phyloP scores from a whole-genome alignment of 2,113 vertebrate species.

The Prochilodus magdalenae region DNA sequence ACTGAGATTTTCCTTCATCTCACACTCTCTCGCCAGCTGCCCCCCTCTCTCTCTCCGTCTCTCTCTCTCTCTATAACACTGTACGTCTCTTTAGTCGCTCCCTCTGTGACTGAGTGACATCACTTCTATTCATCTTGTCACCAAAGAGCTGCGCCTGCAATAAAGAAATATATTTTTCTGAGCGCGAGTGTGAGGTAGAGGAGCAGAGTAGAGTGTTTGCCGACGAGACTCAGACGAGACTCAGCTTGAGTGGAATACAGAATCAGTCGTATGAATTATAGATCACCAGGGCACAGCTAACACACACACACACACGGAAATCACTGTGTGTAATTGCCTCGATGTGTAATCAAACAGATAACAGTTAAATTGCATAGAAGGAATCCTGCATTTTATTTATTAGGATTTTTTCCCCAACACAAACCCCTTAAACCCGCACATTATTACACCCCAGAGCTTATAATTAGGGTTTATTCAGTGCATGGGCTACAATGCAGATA shows the following conservation, averaged over 20 bases:
- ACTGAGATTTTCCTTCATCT: conserved; percentile 23
- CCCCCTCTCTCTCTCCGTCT: background rate
- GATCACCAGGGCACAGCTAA: conserved; percentile 43
- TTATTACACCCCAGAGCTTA: too few species aligned
- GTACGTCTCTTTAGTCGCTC: background rate
- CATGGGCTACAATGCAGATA: too few species aligned
- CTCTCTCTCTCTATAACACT: conserved; percentile 13
- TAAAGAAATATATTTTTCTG: conserved; percentile 10
- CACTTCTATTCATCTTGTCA: conserved; percentile 8
- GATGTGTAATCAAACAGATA: background rate
- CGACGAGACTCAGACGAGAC: conserved; percentile 56
- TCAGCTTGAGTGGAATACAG: conserved; percentile 60
- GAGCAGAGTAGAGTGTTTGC: conserved; percentile 52
- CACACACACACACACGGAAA: conserved; percentile 12
- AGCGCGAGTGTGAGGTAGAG: background rate
- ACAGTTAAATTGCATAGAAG: background rate
- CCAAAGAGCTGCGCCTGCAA: background rate
- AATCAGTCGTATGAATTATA: conserved; percentile 63
- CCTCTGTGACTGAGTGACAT: conserved; percentile 34
- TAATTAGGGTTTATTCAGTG: too few species aligned
- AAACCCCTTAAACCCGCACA: too few species aligned
- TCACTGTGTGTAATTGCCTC: background rate
- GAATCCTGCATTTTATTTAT: background rate
- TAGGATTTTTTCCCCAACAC: too few species aligned
- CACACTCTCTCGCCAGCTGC: background rate